Base-by-base conservation (phyloP, 2,113 vertebrate species). In the Formicarius rufipectus region DNA sequence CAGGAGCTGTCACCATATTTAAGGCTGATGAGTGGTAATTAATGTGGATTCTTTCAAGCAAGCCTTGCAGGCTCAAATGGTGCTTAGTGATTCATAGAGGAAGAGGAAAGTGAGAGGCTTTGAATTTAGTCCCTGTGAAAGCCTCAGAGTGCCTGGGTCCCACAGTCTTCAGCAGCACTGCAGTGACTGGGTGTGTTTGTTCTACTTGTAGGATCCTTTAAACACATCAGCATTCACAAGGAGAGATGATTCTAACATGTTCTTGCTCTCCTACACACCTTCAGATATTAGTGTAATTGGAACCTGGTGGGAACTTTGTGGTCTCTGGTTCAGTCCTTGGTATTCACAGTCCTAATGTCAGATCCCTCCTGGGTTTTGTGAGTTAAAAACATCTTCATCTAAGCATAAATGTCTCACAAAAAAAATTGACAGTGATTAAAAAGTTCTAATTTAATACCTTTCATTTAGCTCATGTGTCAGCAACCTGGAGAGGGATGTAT, bases 21-120 rank as follows among this genome's bases (percentile, higher is more conserved):
- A 96, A 98, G 96, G 97, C 66, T 98, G 95, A 97, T 96, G 97
- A 98, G 93, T 45, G 77, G 62, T 97, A 97, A 98, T 98, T 97
- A 97, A 98, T 94, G 94, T 80, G 50, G 71, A 95, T 94, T 82
- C 95, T 97, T 96, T 95, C 71, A 90, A 88, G 96, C 85, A 96
- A 93, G 87, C 37, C 93, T 86, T 89, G 59, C 47, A 95, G 79
- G 82, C 92, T 95, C 78, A n/a, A 74, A 56, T 49, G 45, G 63
- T 87, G 90, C 56, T 87, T 87, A 63, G 88, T 91, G 64, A 93
- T 89, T 97, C 88, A 77, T 23, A 75, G 73, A 93, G 83, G 62
- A 77, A 67, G 49, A 40, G 31, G 84, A 66, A 75, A 42, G 80
- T 27, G 72, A 90, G 49, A 55, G 8, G 8, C 24, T 74, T 45